A percentile compares a stretch with the other conserved stretches of the same genome.
Conservation (phyloP, 2,888 invertebrate species). For the Pherbina coryleti region DNA sequence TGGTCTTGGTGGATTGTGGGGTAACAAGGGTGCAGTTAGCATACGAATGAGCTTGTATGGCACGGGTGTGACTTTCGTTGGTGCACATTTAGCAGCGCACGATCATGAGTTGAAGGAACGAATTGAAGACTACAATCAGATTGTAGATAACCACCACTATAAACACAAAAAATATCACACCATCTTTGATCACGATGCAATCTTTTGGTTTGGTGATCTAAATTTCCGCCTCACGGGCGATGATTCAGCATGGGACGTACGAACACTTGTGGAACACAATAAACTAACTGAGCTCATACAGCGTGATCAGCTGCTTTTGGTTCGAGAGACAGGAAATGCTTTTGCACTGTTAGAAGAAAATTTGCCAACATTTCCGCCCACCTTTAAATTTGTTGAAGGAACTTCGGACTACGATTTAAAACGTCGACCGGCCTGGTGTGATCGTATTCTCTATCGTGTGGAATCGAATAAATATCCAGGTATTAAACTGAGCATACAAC, state of each 20-base stretch:
- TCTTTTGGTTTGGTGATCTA: constrained; percentile 92
- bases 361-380: constrained; percentile 84
- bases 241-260: constrained; percentile 78
- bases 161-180: constrained; percentile 80
- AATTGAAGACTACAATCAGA: constrained; percentile 88
- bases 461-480: constrained; percentile 86
- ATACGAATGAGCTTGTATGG: constrained; percentile 89
- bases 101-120: constrained; percentile 85
- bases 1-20: constrained; percentile 91
- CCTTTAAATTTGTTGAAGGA: constrained; percentile 86
- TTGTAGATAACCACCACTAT: constrained; percentile 86
- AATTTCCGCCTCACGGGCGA: constrained; percentile 86
- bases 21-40: constrained; percentile 86
- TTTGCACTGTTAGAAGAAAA: constrained; percentile 84
- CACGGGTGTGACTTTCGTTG: constrained; percentile 88
- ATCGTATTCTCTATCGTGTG: constrained; percentile 89
- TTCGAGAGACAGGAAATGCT: constrained; percentile 82
- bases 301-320: constrained; percentile 81
- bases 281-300: constrained; percentile 77
- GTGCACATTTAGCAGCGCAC: constrained; percentile 92
- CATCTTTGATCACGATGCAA: constrained; percentile 94
- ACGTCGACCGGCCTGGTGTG: constrained; percentile 96
- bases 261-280: constrained; percentile 75
- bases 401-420: constrained; percentile 83
- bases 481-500: constrained; percentile 79